Evolutionary conservation across 2,888 invertebrate species (phyloP).

Genomic region (Hydriomena furcata): DNA sequence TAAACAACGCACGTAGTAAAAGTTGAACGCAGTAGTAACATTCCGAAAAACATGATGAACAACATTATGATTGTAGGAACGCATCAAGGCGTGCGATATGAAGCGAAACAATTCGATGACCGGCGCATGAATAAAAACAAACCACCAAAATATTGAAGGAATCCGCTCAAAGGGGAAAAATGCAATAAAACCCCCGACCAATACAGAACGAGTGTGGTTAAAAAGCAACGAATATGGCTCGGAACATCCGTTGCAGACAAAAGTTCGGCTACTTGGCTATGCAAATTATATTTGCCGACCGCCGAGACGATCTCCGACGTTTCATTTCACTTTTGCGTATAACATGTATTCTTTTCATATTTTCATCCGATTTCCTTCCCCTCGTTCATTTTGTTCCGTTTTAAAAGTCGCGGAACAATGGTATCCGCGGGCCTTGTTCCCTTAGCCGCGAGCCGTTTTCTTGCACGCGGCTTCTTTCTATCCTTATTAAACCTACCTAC

Average conservation of each 20-base stretch:
- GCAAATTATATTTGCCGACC: slow-evolving; percentile 85
- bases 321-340: slow-evolving; percentile 80
- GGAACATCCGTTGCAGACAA: slow-evolving; percentile 81
- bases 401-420: slow-evolving; percentile 81
- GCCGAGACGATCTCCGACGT: slow-evolving; percentile 79
- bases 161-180: slow-evolving; percentile 82
- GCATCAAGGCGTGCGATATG: slow-evolving; percentile 66
- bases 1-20: background rate
- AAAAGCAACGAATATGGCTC: slow-evolving; percentile 82
- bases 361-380: slow-evolving; percentile 83
- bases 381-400: slow-evolving; percentile 80
- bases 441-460: slow-evolving; percentile 76
- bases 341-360: slow-evolving; percentile 83
- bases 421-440: slow-evolving; percentile 74
- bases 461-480: slow-evolving; percentile 75
- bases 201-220: slow-evolving; percentile 79
- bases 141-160: slow-evolving; percentile 82
- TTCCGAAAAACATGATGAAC: slow-evolving; percentile 28
- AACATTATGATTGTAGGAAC: slow-evolving; percentile 50
- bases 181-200: slow-evolving; percentile 77
- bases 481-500: slow-evolving; percentile 70
- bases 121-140: slow-evolving; percentile 80
- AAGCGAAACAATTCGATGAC: slow-evolving; percentile 79
- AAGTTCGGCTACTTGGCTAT: slow-evolving; percentile 83
- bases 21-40: slow-evolving; percentile 13